Base-by-base conservation (phyloP, 2,113 vertebrate genomes). In the Phainopepla nitens region DNA sequence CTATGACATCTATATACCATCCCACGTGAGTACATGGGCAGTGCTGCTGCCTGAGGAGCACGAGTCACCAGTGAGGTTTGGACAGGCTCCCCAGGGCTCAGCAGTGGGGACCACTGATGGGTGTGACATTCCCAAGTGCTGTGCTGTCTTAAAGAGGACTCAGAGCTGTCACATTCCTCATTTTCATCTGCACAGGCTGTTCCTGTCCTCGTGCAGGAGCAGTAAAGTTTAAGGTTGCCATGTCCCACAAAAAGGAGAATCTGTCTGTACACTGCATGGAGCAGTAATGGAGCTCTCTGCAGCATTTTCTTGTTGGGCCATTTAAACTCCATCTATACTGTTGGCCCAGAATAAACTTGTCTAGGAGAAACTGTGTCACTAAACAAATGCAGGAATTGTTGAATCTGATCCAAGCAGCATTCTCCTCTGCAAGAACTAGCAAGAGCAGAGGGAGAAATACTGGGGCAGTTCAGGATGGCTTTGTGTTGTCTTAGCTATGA, bases 1-100 rank as follows among this genome's bases (percentile, higher is more conserved):
- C 51, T 99, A 99, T 35, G 99, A 99, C 98, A 99, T 99, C 98
- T 99, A 99, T 97, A 99, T 99, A 96, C 99, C 99, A 85, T 99
- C 99, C 96, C 99, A 99, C 58, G 99, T 99, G 98, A 99, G 99
- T 99, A 86, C 62, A 17, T 0, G 1, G 56, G 91, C 13, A 42
- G 28, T 15, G 24, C 75, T 58, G 90, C 57, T 64, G 61, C 61
- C 6, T 57, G 56, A 50, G 56, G 61, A 44, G 14, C 3, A 3
- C 7, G 3, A 69, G 19, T 25, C 69, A 72, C 57, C 61, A 42
- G 25, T 11, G 19, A 60, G 69, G 23, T 28, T 18, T 49, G 60
- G 56, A 25, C 6, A 9, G 60, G 78, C 56, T 51, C 56, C n/a
- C 2, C 2, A 57, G 68, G 81, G 60, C 75, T 85, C 24, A 35